A percentile compares a stretch with the other conserved stretches of the same genome.
Evolutionary conservation across 2,113 vertebrate species (phyloP).

Genomic region (Ranitomeya variabilis): DNA sequence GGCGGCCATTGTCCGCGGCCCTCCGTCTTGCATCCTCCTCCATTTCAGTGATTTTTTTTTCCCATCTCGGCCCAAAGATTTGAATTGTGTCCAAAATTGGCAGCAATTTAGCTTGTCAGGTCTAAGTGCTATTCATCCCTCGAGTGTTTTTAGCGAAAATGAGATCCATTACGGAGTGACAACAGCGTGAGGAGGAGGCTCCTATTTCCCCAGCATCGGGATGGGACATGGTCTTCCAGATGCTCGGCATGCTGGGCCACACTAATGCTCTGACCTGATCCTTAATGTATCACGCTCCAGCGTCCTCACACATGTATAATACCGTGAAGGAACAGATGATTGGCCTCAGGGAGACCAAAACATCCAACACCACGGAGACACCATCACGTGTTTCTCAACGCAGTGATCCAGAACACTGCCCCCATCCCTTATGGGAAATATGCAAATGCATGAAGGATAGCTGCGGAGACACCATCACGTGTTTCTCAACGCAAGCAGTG

Average conservation of each 20-base stretch:
- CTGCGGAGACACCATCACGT: too few species aligned
- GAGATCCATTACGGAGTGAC: conserved; percentile 51
- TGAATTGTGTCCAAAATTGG: conserved; percentile 43
- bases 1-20: not conserved
- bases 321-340: too few species aligned
- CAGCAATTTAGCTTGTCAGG: conserved; percentile 56
- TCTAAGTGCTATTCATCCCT: conserved; percentile 48
- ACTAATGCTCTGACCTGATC: not conserved
- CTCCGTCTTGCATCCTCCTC: not conserved
- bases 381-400: too few species aligned
- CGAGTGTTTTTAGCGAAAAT: conserved; percentile 45
- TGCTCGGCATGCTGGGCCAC: not conserved
- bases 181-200: conserved; percentile 5
- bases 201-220: not conserved
- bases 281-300: not conserved
- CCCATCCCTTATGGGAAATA: too few species aligned
- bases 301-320: not conserved
- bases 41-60: not conserved
- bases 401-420: too few species aligned
- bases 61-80: not conserved
- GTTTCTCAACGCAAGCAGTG: too few species aligned
- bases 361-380: too few species aligned
- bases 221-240: not conserved
- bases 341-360: too few species aligned
- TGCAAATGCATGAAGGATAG: too few species aligned